Percentiles rank a stretch among this genome's conserved stretches.
Conservation (phyloP, 2,888 invertebrate genomes). For the Ametastegia equiseti region DNA sequence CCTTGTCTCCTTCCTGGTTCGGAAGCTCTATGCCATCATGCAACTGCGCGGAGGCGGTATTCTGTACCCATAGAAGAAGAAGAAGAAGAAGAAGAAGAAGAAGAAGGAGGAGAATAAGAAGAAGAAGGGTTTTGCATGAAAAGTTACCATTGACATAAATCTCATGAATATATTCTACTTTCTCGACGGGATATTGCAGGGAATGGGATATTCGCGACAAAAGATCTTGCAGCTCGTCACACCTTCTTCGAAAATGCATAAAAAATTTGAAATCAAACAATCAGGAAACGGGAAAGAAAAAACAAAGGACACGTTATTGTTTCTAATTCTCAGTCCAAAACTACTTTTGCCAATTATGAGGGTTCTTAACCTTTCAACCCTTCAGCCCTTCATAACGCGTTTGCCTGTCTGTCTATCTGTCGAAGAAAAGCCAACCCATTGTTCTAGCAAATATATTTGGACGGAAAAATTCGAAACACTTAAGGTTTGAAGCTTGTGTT, state of each 20-base stretch:
- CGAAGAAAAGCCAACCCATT: no score
- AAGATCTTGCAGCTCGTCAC: not conserved
- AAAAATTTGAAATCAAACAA: not conserved
- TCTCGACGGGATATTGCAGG: not conserved
- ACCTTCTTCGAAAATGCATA: not conserved
- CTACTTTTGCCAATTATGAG: no score
- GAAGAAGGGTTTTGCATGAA: slow-evolving; percentile 55
- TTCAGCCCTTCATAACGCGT: no score
- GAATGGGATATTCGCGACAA: slow-evolving; percentile 3
- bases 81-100: not conserved
- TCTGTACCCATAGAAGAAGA: slow-evolving; percentile 21
- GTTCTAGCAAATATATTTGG: no score
- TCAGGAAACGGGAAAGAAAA: no score
- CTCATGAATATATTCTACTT: slow-evolving; percentile 59
- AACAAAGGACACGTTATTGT: no score
- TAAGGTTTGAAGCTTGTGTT: no score
- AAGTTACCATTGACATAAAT: slow-evolving; percentile 58
- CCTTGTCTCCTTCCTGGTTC: slow-evolving; percentile 53
- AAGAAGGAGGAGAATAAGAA: not conserved
- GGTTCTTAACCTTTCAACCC: no score
- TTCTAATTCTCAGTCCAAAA: no score
- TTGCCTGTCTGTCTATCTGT: no score
- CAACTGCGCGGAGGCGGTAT: slow-evolving; percentile 14
- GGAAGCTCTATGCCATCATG: slow-evolving; percentile 11
- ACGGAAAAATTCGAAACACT: no score